Conservation (phyloP, 2,888 invertebrate species). For the Griposia aprilina region DNA sequence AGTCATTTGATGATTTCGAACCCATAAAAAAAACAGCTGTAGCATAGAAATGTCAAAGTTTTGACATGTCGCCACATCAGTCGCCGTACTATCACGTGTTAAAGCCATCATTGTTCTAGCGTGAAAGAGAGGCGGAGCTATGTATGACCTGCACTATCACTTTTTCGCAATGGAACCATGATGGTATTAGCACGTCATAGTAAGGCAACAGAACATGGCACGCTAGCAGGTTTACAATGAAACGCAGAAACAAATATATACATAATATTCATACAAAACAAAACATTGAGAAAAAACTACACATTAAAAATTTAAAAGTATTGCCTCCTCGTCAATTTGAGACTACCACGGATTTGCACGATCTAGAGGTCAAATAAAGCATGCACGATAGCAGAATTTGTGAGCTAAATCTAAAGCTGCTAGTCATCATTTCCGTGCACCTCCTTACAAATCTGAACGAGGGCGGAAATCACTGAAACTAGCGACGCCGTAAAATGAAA, state of each 20-base stretch:
- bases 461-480: constrained; percentile 52
- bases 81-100: no score
- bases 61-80: not conserved
- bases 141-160: no score
- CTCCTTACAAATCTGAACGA: constrained; percentile 39
- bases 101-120: no score
- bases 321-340: constrained; percentile 12
- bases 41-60: not conserved
- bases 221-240: not conserved
- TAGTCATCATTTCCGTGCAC: constrained; percentile 49
- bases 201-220: not conserved
- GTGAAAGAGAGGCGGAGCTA: no score
- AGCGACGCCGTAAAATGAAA: constrained; percentile 39
- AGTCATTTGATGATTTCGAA: no score
- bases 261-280: no score
- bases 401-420: constrained; percentile 44
- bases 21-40: no score
- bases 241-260: not conserved
- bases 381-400: constrained; percentile 44
- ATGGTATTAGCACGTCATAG: no score
- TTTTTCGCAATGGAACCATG: no score
- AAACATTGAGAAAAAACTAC: not conserved
- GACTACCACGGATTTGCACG: not conserved
- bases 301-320: not conserved
- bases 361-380: constrained; percentile 35